Evolutionary conservation across 2,113 vertebrate genomes (phyloP).

Genomic region (Boleophthalmus pectinirostris): DNA sequence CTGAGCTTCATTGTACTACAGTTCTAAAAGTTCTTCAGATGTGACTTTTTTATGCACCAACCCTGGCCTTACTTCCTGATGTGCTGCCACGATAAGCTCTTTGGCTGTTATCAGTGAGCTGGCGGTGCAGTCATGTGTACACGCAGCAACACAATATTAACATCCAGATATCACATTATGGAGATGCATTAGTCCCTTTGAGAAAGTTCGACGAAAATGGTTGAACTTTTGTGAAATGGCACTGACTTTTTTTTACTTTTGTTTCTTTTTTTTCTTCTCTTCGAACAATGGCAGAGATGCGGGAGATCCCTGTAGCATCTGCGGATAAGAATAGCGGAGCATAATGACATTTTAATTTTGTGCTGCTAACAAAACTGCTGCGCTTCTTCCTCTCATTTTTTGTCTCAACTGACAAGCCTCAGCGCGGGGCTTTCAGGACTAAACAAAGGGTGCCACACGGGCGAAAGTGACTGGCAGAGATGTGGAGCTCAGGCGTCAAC

Average conservation of each 20-base stretch:
- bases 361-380: conserved; percentile 55
- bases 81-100: conserved; percentile 36
- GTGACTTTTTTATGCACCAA: conserved; percentile 24
- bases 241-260: conserved; percentile 13
- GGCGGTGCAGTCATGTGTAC: conserved; percentile 29
- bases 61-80: conserved; percentile 34
- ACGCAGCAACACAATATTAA: conserved; percentile 36
- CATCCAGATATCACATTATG: conserved; percentile 30
- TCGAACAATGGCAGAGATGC: conserved; percentile 53
- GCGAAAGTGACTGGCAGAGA: conserved; percentile 30
- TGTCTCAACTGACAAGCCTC: conserved; percentile 49
- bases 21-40: background rate
- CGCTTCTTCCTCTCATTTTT: conserved; percentile 43
- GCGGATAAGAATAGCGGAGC: conserved; percentile 62
- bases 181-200: conserved; percentile 35
- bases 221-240: conserved; percentile 52
- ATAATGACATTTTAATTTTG: conserved; percentile 73
- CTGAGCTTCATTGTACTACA: background rate
- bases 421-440: conserved; percentile 40
- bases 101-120: conserved; percentile 41
- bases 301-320: conserved; percentile 60
- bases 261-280: background rate
- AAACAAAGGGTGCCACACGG: conserved; percentile 53
- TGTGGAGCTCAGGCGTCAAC: conserved; percentile 31
- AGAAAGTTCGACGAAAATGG: conserved; percentile 38